These are phyloP conservation scores for Melieria picta DNA, from an alignment of 2,888 invertebrate species.

Conservation along the genomic window DNA sequence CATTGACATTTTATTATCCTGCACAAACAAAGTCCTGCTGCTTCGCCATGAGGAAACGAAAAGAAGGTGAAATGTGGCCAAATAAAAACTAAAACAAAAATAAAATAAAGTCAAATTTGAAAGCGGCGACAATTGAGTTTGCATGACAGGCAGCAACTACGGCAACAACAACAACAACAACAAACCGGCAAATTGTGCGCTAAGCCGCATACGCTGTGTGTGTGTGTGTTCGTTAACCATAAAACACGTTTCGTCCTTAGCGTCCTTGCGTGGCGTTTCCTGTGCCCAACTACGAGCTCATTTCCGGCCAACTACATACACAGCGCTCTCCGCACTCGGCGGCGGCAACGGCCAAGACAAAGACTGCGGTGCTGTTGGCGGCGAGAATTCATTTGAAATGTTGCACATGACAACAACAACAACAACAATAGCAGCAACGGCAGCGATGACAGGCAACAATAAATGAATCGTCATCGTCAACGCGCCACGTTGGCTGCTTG, in stretches of 20 bases:
- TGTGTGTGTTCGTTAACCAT: constrained; percentile 15
- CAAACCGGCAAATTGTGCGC: not conserved
- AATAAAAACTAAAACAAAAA: not conserved
- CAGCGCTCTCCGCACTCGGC: not conserved
- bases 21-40: too few species aligned
- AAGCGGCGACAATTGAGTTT: constrained; percentile 11
- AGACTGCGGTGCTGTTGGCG: not conserved
- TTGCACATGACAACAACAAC: constrained; percentile 26
- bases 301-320: constrained; percentile 3
- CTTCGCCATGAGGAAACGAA: too few species aligned
- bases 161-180: too few species aligned
- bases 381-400: constrained; percentile 32
- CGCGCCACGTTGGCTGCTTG: constrained; percentile 15
- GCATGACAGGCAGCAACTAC: constrained; percentile 4
- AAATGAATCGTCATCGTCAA: constrained; percentile 31
- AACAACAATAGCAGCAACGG: not conserved
- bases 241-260: constrained; percentile 15
- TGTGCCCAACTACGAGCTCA: constrained; percentile 1
- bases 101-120: constrained; percentile 5
- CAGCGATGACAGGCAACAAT: constrained; percentile 32
- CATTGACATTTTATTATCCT: not conserved
- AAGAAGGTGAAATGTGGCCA: not conserved
- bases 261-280: not conserved
- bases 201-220: not conserved
- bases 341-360: not conserved